phyloP scores from a whole-genome alignment of 2,888 invertebrate species.

The Chaetogeoica ovagalla region DNA sequence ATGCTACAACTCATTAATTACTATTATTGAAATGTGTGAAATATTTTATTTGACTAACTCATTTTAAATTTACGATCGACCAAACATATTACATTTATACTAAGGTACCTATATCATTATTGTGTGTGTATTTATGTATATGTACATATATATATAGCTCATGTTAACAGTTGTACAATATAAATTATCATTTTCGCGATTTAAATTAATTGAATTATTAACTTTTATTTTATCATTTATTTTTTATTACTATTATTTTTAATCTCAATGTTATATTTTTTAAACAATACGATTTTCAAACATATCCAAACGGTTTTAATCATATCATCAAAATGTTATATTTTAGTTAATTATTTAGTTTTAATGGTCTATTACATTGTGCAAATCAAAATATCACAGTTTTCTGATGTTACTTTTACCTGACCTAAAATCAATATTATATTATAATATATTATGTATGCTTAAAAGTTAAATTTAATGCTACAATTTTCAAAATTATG shows the following conservation, averaged over 20 bases:
- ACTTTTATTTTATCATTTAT: neutral
- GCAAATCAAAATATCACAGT: conserved; percentile 4
- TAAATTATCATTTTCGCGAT: neutral
- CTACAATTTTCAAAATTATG: neutral
- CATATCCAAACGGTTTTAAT: conserved; percentile 32
- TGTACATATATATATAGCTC: no score
- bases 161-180: neutral
- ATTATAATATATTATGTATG: neutral
- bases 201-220: neutral
- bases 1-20: no score
- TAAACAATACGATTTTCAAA: conserved; percentile 23
- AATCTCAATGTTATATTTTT: neutral
- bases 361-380: neutral
- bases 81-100: no score
- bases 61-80: no score
- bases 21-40: no score
- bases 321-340: conserved; percentile 23
- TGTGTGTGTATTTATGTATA: no score
- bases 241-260: neutral
- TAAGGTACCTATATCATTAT: no score
- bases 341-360: conserved; percentile 14
- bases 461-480: neutral
- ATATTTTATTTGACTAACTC: no score
- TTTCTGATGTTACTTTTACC: neutral
- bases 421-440: neutral